Percentiles rank a stretch among this genome's conserved stretches.
Evolutionary conservation across 2,113 vertebrate genomes (phyloP).

Genomic region (Takifugu flavidus): DNA sequence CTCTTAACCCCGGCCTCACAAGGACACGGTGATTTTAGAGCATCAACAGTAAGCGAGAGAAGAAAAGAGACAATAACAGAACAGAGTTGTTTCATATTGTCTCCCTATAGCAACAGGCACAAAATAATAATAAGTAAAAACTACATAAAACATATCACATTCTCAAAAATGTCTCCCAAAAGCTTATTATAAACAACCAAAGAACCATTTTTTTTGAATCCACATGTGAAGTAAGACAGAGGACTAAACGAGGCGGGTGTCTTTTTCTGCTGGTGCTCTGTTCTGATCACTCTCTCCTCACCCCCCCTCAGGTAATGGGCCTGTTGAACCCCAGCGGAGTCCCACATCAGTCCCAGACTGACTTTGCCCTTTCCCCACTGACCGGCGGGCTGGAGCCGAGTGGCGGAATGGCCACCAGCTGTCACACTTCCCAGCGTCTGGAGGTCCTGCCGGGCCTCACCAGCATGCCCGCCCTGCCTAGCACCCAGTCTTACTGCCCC

Average conservation of each 20-base stretch:
- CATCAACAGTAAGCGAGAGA: conserved; percentile 31
- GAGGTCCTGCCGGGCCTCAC: conserved; percentile 86
- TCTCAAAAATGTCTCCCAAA: background rate
- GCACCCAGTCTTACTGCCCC: conserved; percentile 95
- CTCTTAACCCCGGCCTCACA: conserved; percentile 42
- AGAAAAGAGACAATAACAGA: conserved; percentile 5
- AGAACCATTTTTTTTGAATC: background rate
- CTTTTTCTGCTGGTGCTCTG: background rate
- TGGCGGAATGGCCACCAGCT: conserved; percentile 92
- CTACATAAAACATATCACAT: background rate
- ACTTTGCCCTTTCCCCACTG: conserved; percentile 94
- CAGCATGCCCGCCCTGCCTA: conserved; percentile 83
- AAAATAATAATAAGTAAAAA: background rate
- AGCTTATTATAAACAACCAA: background rate
- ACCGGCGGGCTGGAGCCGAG: conserved; percentile 91
- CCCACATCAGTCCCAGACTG: conserved; percentile 94
- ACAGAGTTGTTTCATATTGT: background rate
- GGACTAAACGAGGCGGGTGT: background rate
- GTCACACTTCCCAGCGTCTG: conserved; percentile 88
- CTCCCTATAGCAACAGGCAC: background rate
- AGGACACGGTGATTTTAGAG: conserved; percentile 56
- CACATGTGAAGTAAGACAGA: conserved; percentile 16
- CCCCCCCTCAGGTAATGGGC: conserved; percentile 88
- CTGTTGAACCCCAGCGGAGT: conserved; percentile 93
- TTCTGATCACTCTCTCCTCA: conserved; percentile 1